Evolutionary conservation across 2,797 vertebrate species (phyloP).

Genomic region (Limnodromus scolopaceus): DNA sequence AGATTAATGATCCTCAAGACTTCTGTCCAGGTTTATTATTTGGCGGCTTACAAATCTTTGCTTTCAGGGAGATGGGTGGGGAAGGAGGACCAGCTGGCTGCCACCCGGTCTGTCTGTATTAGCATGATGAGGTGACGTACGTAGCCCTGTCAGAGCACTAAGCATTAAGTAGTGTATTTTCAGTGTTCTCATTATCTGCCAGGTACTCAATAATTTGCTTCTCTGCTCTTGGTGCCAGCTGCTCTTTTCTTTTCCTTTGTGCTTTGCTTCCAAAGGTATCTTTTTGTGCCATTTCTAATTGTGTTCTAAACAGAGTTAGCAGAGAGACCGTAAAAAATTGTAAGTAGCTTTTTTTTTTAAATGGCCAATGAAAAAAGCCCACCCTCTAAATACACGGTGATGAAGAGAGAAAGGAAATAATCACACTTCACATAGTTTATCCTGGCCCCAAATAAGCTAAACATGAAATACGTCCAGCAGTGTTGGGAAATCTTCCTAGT

Average conservation of each 20-base stretch:
- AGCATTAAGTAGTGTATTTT: conserved; percentile 33
- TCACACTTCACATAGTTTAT: background rate
- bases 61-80: conserved; percentile 42
- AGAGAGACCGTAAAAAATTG: background rate
- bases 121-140: conserved; percentile 14
- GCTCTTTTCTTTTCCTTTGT: conserved; percentile 57
- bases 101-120: conserved; percentile 46
- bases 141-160: background rate
- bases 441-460: background rate
- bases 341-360: background rate
- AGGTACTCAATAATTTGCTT: conserved; percentile 63
- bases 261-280: conserved; percentile 10
- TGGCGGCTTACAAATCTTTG: conserved; percentile 41
- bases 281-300: background rate
- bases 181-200: conserved; percentile 47
- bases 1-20: conserved; percentile 67
- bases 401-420: background rate
- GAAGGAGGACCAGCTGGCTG: conserved; percentile 58
- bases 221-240: conserved; percentile 36
- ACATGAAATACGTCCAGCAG: background rate
- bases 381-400: background rate
- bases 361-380: background rate
- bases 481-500: background rate
- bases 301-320: conserved; percentile 3
- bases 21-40: conserved; percentile 68